A percentile compares a stretch with the other conserved stretches of the same genome.
Evolutionary conservation across 2,797 vertebrate species (phyloP).

Genomic region (Helostoma temminkii): DNA sequence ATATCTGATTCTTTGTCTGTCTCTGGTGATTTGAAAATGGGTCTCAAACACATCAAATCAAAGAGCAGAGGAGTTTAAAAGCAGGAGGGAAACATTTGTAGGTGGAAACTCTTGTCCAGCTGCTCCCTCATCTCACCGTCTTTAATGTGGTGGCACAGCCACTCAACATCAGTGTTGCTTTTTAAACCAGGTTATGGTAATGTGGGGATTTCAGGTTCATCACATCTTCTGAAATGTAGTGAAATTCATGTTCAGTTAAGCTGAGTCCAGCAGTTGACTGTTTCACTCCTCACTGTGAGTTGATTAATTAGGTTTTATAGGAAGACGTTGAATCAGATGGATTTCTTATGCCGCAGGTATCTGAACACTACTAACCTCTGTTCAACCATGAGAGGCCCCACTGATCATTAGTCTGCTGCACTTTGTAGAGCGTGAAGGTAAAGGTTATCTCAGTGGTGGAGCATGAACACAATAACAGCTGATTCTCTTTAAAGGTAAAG

Average conservation of each 20-base stretch:
- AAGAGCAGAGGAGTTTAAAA: slow-evolving; percentile 14
- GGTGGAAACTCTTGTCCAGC: background rate
- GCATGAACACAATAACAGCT: background rate
- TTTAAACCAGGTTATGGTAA: slow-evolving; percentile 8
- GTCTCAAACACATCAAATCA: slow-evolving; percentile 20
- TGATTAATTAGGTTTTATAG: slow-evolving; percentile 41
- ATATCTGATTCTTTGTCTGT: slow-evolving; percentile 52
- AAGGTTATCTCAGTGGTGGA: background rate
- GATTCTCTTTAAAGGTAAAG: background rate
- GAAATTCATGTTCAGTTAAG: background rate
- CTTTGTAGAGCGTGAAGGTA: background rate
- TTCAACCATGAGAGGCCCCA: slow-evolving; percentile 2
- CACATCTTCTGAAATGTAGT: background rate
- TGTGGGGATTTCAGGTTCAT: background rate
- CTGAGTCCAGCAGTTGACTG: too few relatives aligned
- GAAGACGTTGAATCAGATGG: slow-evolving; percentile 23
- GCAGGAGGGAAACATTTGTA: slow-evolving; percentile 17
- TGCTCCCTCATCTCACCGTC: background rate
- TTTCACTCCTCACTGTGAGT: too few relatives aligned
- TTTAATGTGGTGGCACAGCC: slow-evolving; percentile 26
- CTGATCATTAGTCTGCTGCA: slow-evolving; percentile 21
- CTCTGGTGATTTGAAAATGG: slow-evolving; percentile 39
- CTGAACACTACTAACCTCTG: background rate
- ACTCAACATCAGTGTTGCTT: background rate
- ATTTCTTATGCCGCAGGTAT: slow-evolving; percentile 22